Base-by-base conservation (phyloP, 2,888 invertebrate genomes). In the Salticus scenicus region DNA sequence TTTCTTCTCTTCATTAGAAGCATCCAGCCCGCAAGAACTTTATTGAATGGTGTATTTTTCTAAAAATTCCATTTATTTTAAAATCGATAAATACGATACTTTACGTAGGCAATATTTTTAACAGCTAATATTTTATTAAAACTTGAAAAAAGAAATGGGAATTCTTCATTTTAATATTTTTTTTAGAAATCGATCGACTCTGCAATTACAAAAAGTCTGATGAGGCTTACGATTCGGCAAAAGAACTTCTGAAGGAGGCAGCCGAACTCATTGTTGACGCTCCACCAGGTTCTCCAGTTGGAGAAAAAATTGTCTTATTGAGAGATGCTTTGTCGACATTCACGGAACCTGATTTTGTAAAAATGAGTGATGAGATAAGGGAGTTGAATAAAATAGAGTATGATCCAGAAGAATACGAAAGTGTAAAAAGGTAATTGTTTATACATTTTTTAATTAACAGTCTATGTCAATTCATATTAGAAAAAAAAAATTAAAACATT, bases 401-500 rank as follows among this genome's bases (percentile, higher is more conserved):
- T 10, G 64, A 83, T 7, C 31, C 64, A 24, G 24, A 57, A 8
- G 72, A 64, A 17, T 2, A 67, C n/a, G 76, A 86, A 0, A 86
- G 72, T 33, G 57, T 86, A 8, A 75, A 76, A 30, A 86, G 86
- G 86, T 86, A 51, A 33, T 0, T 8, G n/a, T n/a, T n/a, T n/a
- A n/a, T n/a, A n/a, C n/a, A n/a, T n/a, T n/a, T n/a, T n/a, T n/a
- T n/a, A n/a, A n/a, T n/a, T n/a, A n/a, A n/a, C n/a, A n/a, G n/a
- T n/a, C n/a, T n/a, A n/a, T n/a, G n/a, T n/a, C n/a, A n/a, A n/a
- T n/a, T n/a, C n/a, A n/a, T n/a, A n/a, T n/a, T n/a, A n/a, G n/a
- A n/a, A n/a, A n/a, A n/a, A n/a, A n/a, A n/a, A n/a, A 42, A 42
- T 42, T 17, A 42, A 17, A 12, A 12, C 0, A n/a, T n/a, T n/a